Evolutionary conservation across 64 coral and sea anemone species (phyloP).

Genomic region (Acropora tenuis): DNA sequence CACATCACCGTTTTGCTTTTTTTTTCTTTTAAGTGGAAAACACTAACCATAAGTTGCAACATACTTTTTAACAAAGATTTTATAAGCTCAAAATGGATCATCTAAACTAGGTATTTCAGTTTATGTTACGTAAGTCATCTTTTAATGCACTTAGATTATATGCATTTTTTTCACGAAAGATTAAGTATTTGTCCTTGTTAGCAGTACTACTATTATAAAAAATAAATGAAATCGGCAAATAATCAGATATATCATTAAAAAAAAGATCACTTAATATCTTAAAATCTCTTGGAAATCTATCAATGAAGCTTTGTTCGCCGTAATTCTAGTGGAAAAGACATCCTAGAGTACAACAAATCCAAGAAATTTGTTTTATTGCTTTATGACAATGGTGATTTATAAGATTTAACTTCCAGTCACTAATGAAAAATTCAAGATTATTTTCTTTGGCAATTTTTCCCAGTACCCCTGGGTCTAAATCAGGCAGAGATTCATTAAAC

Average conservation of each 20-base stretch:
- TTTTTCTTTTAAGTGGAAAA: neutral
- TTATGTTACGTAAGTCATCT: constrained; percentile 20
- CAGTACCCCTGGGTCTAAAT: constrained; percentile 45
- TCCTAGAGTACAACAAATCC: constrained; percentile 57
- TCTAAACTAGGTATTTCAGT: constrained; percentile 10
- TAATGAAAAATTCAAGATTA: constrained; percentile 54
- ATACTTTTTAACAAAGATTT: neutral
- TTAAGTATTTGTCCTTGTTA: constrained; percentile 10
- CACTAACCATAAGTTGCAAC: neutral
- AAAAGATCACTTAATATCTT: neutral
- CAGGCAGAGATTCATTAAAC: constrained; percentile 47
- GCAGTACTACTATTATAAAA: constrained; percentile 5
- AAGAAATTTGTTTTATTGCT: constrained; percentile 30
- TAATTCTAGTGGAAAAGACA: constrained; percentile 69
- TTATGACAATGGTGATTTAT: constrained; percentile 39
- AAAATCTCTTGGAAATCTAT: constrained; percentile 32
- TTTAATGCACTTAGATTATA: constrained; percentile 24
- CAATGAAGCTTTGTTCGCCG: constrained; percentile 50
- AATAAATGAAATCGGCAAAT: constrained; percentile 11
- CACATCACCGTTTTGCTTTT: neutral
- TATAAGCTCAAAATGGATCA: neutral
- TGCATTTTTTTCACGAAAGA: constrained; percentile 38
- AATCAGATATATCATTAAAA: constrained; percentile 5
- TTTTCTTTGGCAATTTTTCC: constrained; percentile 60
- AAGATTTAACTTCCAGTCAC: constrained; percentile 67